Evolutionary conservation across 2,888 invertebrate species (phyloP), one percentile per base, ranked within the genome.

Genomic region (Adelphocoris suturalis): DNA sequence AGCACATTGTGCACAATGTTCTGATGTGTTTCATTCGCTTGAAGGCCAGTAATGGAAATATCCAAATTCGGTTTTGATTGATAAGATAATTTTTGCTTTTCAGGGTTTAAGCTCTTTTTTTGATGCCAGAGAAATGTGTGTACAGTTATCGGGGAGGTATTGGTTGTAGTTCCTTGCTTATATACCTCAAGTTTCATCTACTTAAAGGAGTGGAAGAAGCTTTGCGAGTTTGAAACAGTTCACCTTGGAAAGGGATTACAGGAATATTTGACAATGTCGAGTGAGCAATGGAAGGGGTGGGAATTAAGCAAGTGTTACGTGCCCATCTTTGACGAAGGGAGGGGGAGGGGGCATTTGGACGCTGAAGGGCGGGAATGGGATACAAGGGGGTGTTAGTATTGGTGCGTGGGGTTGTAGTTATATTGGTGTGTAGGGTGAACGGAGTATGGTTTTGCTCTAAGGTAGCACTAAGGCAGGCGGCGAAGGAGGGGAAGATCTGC

Each of bases 371-470:
- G 52, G 16, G 52, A 52, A 14, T 2, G 52, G 16, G 52, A 52
- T 13, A 52, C 52, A 52, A 37, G 37, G 7, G 37, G n/a, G 2
- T 4, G 37, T 57, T 16, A 57, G 57, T 57, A 19, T 57, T 57
- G 57, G 57, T 75, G 13, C 75, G 75, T 75, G 13, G 19, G 75
- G 12, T 11, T 11, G 52, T 52, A 52, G 12, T 1, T 5, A 11
- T 52, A 52, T 16, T 13, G 52, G 14, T 27, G 52, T 23, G 19
- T 16, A 16, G 47, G 52, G 80, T 46, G 46, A 47, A 37, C 4
- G 80, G 80, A 47, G 14, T 81, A 81, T 81, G 55, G 82, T 82
- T 82, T 82, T 82, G 82, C 82, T 19, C 47, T 19, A 52, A 82
- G 82, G 78, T 52, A 52, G 82, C 82, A 68, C 23, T 27, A 23